Conservation (phyloP, 2,888 invertebrate species). For the Shargacucullia verbasci region DNA sequence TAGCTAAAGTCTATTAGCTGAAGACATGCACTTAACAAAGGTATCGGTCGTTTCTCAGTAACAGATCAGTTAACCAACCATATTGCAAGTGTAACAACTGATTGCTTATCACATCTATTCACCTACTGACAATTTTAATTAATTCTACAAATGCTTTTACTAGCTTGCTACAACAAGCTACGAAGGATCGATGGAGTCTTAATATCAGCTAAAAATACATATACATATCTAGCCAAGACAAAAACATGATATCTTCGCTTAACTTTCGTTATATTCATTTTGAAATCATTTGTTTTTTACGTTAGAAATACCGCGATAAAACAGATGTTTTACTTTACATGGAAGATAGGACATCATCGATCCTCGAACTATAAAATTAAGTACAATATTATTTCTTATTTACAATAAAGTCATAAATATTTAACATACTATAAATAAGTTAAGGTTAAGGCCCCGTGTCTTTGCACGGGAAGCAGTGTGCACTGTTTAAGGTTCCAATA, state of each 20-base stretch:
- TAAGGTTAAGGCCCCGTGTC: conserved; percentile 76
- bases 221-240: conserved; percentile 28
- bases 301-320: too few relatives aligned
- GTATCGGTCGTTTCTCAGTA: too few relatives aligned
- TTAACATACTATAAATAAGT: conserved; percentile 77
- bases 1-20: too few relatives aligned
- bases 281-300: too few relatives aligned
- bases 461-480: conserved; percentile 69
- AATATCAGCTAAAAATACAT: conserved; percentile 54
- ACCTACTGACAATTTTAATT: conserved; percentile 77
- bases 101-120: conserved; percentile 64
- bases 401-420: conserved; percentile 82
- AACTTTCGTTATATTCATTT: background rate
- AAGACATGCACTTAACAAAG: too few relatives aligned
- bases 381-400: conserved; percentile 86
- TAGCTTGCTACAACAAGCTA: conserved; percentile 87
- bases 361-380: conserved; percentile 77
- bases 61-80: too few relatives aligned
- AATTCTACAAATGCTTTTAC: conserved; percentile 87
- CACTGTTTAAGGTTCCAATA: conserved; percentile 45
- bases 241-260: conserved; percentile 1
- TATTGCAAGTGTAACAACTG: conserved; percentile 37
- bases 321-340: conserved; percentile 15
- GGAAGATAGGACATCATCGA: conserved; percentile 65
- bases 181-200: conserved; percentile 63